Conservation (phyloP, 2,888 invertebrate species). For the Criorhina ranunculi region DNA sequence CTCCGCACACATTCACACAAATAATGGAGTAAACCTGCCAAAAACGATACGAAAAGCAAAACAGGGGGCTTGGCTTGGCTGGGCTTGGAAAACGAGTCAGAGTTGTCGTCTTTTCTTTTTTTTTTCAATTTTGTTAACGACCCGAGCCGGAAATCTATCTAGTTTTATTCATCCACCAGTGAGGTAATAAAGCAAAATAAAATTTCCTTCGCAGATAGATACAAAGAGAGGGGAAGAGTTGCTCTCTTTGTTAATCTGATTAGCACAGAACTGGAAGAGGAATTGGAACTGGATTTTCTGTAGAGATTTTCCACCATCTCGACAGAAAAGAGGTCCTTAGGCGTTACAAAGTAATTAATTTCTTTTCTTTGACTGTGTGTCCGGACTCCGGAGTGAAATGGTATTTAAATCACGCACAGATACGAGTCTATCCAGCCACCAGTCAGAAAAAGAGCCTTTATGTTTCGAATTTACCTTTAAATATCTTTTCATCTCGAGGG, state of each 20-base stretch:
- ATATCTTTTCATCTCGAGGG: conserved; percentile 47
- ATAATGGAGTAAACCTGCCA: conserved; percentile 42
- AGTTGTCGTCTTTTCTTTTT: conserved; percentile 30
- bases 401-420: conserved; percentile 71
- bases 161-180: conserved; percentile 58
- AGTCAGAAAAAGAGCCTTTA: conserved; percentile 30
- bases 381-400: conserved; percentile 41
- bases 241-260: conserved; percentile 45
- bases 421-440: conserved; percentile 18
- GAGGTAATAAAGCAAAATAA: conserved; percentile 45
- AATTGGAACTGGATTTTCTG: conserved; percentile 33
- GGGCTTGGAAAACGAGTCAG: conserved; percentile 14
- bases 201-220: neutral
- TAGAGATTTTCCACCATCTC: conserved; percentile 23
- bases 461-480: conserved; percentile 31
- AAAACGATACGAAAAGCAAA: conserved; percentile 27
- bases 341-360: conserved; percentile 70
- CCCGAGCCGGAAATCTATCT: conserved; percentile 69
- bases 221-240: conserved; percentile 1
- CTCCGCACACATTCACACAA: conserved; percentile 19
- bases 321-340: conserved; percentile 37
- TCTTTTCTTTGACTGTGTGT: conserved; percentile 48
- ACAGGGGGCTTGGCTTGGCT: conserved; percentile 61
- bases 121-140: conserved; percentile 43
- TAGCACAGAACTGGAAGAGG: conserved; percentile 21